phyloP scores from a whole-genome alignment of 2,797 vertebrate species.

The Danio albolineatus region DNA sequence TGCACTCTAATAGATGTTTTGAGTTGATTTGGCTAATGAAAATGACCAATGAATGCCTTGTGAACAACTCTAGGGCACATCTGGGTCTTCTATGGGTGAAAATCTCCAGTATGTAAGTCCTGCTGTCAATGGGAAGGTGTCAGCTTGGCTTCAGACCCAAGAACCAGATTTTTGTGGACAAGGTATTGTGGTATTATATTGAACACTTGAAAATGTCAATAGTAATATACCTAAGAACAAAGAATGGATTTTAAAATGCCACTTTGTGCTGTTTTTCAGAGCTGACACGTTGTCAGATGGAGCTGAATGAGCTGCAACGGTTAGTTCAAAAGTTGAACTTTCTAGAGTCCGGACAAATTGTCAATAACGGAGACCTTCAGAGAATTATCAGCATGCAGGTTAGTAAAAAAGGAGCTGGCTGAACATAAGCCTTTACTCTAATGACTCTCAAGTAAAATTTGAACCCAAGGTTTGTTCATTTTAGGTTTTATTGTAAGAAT shows the following conservation, averaged over 20 bases:
- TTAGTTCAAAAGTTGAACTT: constrained; percentile 87
- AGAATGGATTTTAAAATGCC: background rate
- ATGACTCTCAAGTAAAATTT: background rate
- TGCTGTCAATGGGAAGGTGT: constrained; percentile 83
- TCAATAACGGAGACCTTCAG: constrained; percentile 83
- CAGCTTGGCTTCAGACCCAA: constrained; percentile 88
- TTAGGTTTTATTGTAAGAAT: too few species aligned
- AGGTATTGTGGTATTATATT: constrained; percentile 71
- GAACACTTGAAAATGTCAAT: background rate
- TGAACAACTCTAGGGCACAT: constrained; percentile 58
- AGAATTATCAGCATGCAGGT: constrained; percentile 87
- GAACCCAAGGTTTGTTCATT: too few species aligned
- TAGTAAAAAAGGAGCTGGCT: constrained; percentile 8
- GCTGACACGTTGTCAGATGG: constrained; percentile 85
- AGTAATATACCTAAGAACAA: background rate
- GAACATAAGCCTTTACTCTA: background rate
- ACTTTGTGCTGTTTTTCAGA: constrained; percentile 71
- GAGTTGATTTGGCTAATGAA: background rate
- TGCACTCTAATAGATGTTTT: background rate
- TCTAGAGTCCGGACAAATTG: constrained; percentile 81
- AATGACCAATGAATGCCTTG: background rate
- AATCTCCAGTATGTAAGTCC: constrained; percentile 73
- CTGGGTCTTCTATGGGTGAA: constrained; percentile 48
- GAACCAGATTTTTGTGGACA: constrained; percentile 84
- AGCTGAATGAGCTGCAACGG: constrained; percentile 85